These are phyloP conservation scores for Phyllostomus discolor DNA, from an alignment of 2,113 vertebrate genomes.

Conservation along the genomic window DNA sequence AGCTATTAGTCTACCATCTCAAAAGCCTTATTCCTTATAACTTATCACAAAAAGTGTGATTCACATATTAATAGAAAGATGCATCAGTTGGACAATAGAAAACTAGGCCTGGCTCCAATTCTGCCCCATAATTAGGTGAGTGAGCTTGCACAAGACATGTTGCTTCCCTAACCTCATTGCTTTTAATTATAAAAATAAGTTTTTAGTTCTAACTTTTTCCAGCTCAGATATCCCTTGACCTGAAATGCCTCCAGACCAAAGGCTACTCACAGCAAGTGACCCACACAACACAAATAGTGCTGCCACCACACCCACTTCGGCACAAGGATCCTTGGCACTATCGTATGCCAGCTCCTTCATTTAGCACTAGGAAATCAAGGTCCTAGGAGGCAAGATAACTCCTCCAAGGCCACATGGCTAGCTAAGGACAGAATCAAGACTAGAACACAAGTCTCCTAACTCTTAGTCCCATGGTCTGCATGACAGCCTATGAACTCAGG, in stretches of 20 bases:
- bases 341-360: neutral
- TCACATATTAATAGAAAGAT: conserved; percentile 22
- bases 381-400: neutral
- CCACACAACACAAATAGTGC: neutral
- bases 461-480: neutral
- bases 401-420: neutral
- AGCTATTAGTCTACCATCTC: neutral
- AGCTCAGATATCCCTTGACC: neutral
- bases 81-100: conserved; percentile 16
- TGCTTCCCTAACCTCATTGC: neutral
- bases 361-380: neutral
- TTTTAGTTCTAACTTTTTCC: neutral
- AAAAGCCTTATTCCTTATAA: neutral
- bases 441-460: neutral
- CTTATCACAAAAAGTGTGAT: neutral
- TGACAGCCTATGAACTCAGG: neutral
- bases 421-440: neutral
- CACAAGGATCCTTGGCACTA: neutral
- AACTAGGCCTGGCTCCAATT: neutral
- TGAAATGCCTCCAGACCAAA: conserved; percentile 3
- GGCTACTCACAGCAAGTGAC: neutral
- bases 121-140: neutral
- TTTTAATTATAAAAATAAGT: conserved; percentile 32
- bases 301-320: neutral
- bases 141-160: neutral